Evolutionary conservation across 2,888 invertebrate species (phyloP), one percentile per base, ranked within the genome.

Genomic region (Papilio elwesi): DNA sequence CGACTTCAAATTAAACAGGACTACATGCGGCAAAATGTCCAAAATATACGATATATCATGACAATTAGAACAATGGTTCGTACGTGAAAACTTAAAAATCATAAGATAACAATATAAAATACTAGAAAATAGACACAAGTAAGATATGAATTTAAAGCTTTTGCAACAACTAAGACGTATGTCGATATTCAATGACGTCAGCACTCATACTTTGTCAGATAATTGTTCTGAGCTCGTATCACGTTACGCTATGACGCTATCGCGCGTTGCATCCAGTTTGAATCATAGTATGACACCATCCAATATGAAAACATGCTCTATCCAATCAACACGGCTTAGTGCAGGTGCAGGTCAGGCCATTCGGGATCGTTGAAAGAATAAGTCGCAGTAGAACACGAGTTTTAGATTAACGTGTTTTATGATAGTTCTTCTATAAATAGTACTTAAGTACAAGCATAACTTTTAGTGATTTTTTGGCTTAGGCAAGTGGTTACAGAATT

Each of bases 201-300:
- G 43, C 38, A 0, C 43, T 15, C 48, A 49, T n/a, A 53, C 36
- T 63, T 63, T 43, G 13, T 36, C 52, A 12, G 13, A 43, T 55
- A 72, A 73, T 68, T 68, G 51, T 38, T 55, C 36, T 48, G 49
- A 16, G 68, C 36, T 63, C 15, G 63, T 73, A 57, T 73, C 68
- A 68, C 1, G 55, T 73, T 73, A 64, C 73, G 55, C 10, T 64
- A 57, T 68, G 68, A 68, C 63, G 55, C 64, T 64, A 65, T 43
- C 65, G 65, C 38, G 26, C 49, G 38, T 26, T 52, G 38, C 26
- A 67, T 62, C 52, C 65, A 66, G 53, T 64, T 64, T 73, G 73
- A 64, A 65, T 73, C 73, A 73, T 73, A 57, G 13, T 36, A 68
- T 73, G 73, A 73, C 73, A 68, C 68, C 53, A 64, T 68, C 16